Evolutionary conservation across 2,888 invertebrate genomes (phyloP).

Genomic region (Bimastos eiseni): DNA sequence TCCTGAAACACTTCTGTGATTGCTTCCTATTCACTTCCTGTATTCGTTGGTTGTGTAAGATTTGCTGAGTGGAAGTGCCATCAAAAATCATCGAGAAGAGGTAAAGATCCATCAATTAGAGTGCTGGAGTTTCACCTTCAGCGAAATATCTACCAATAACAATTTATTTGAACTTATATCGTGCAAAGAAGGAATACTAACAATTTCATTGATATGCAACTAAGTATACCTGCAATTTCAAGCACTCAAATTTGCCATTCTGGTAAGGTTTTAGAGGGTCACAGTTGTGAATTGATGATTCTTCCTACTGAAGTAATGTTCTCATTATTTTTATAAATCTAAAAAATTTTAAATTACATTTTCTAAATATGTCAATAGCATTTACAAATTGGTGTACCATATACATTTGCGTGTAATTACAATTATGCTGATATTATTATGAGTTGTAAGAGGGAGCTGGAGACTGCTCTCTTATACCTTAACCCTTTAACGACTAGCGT

Average conservation of each 20-base stretch:
- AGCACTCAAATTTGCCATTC: not conserved
- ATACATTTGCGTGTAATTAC: no score
- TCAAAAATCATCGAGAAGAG: no score
- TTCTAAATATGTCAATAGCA: not conserved
- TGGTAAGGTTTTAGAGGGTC: not conserved
- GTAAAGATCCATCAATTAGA: not conserved
- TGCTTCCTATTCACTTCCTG: not conserved
- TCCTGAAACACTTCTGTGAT: no score
- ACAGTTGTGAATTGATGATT: not conserved
- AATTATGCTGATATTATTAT: no score
- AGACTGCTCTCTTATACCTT: no score
- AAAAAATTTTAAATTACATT: not conserved
- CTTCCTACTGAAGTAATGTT: not conserved
- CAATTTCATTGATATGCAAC: no score
- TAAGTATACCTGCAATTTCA: no score
- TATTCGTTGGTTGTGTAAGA: not conserved
- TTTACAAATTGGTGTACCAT: no score
- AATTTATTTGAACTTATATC: no score
- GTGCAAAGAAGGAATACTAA: no score
- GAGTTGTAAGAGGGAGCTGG: no score
- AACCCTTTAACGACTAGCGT: no score
- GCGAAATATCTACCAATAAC: not conserved
- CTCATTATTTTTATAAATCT: not conserved
- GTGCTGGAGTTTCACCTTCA: not conserved
- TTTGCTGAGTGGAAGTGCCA: not conserved